Evolutionary conservation across 2,113 vertebrate genomes (phyloP).

Genomic region (Tonatia bakeri): DNA sequence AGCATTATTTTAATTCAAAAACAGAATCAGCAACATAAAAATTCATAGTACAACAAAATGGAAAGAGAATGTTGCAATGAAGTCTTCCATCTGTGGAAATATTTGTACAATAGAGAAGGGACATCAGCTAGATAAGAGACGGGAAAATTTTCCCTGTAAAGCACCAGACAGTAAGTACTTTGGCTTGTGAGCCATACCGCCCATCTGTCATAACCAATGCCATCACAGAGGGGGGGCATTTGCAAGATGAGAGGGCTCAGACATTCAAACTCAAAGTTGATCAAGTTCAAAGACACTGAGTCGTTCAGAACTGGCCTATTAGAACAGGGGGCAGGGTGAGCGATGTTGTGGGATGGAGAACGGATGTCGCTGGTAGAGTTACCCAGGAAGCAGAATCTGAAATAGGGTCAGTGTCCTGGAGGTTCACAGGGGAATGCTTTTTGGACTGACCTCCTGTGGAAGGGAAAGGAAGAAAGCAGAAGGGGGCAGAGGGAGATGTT

Average conservation of each 20-base stretch:
- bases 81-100: not conserved
- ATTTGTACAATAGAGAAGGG: not conserved
- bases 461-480: not conserved
- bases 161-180: not conserved
- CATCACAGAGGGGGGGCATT: not conserved
- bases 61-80: not conserved
- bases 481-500: not conserved
- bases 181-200: not conserved
- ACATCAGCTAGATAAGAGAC: not conserved
- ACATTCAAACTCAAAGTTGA: not conserved
- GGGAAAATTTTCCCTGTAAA: not conserved
- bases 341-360: not conserved
- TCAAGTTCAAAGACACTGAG: not conserved
- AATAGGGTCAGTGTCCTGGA: not conserved
- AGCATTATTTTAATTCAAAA: constrained; percentile 18
- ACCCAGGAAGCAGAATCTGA: not conserved
- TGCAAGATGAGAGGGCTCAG: not conserved
- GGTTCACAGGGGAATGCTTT: not conserved
- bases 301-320: not conserved
- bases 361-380: not conserved
- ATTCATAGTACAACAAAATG: not conserved
- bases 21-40: not conserved
- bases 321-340: accelerated
- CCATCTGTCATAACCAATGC: not conserved
- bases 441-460: not conserved